phyloP scores from a whole-genome alignment of 2,888 invertebrate genomes.

The Acanthococcus lagerstroemiae region DNA sequence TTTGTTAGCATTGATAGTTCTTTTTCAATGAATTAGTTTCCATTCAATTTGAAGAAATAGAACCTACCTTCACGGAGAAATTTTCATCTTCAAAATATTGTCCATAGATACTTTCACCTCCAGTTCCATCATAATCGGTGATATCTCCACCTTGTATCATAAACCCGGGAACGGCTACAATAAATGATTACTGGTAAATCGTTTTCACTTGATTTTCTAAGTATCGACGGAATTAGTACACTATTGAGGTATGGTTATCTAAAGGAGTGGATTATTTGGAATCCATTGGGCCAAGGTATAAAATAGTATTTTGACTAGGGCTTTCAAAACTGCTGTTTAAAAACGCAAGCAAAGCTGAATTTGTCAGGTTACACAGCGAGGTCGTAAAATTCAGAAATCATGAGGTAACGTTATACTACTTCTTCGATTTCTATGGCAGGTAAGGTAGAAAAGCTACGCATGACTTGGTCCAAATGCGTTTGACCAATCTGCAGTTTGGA shows the following conservation, averaged over 20 bases:
- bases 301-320: too few species aligned
- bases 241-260: background rate
- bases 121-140: conserved; percentile 66
- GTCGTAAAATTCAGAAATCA: too few species aligned
- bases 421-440: too few species aligned
- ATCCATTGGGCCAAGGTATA: too few species aligned
- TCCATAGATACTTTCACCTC: conserved; percentile 93
- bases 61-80: conserved; percentile 45
- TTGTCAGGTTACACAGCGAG: too few species aligned
- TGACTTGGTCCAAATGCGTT: too few species aligned
- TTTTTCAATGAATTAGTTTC: conserved; percentile 12
- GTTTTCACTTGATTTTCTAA: background rate
- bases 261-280: background rate
- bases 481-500: too few species aligned
- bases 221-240: background rate
- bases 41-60: conserved; percentile 33
- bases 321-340: too few species aligned
- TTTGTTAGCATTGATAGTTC: background rate
- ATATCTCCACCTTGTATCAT: conserved; percentile 82
- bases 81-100: conserved; percentile 82
- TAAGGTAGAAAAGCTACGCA: too few species aligned
- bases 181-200: background rate
- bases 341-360: background rate
- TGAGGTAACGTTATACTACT: too few species aligned
- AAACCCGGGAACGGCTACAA: conserved; percentile 56